These are phyloP conservation scores for Lophochroa leadbeateri DNA, from an alignment of 2,113 vertebrate genomes.

Conservation along the genomic window DNA sequence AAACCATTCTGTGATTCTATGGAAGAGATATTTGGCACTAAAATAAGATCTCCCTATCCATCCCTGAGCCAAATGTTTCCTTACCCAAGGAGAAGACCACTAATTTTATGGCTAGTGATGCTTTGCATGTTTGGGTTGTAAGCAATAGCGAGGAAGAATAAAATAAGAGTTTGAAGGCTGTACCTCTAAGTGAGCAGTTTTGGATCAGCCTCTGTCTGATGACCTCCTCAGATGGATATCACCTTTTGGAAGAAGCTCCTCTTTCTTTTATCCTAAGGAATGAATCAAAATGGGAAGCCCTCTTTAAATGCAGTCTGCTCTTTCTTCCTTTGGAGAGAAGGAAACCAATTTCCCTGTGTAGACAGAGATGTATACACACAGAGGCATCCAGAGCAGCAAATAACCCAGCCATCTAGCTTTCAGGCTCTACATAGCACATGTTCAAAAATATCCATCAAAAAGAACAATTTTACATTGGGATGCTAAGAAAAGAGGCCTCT, in stretches of 20 bases:
- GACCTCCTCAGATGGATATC: background rate
- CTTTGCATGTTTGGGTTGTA: background rate
- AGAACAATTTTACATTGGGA: background rate
- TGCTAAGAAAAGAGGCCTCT: background rate
- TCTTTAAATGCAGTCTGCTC: background rate
- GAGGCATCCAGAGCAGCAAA: background rate
- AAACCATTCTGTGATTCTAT: background rate
- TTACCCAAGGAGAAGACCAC: background rate
- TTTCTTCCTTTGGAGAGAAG: background rate
- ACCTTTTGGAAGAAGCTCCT: background rate
- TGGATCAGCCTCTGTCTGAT: background rate
- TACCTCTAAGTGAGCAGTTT: background rate
- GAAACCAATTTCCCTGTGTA: background rate
- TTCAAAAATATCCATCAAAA: background rate
- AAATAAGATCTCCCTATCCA: background rate
- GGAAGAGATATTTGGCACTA: background rate
- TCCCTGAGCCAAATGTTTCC: background rate
- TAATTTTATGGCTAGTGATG: background rate
- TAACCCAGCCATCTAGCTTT: background rate
- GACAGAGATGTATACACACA: background rate
- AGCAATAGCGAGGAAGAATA: background rate
- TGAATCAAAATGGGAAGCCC: background rate
- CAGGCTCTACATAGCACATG: background rate
- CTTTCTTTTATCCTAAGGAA: background rate
- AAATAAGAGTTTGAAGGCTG: background rate